These are phyloP conservation scores for Antechinus flavipes DNA, from an alignment of 2,113 vertebrate species.

Conservation along the genomic window DNA sequence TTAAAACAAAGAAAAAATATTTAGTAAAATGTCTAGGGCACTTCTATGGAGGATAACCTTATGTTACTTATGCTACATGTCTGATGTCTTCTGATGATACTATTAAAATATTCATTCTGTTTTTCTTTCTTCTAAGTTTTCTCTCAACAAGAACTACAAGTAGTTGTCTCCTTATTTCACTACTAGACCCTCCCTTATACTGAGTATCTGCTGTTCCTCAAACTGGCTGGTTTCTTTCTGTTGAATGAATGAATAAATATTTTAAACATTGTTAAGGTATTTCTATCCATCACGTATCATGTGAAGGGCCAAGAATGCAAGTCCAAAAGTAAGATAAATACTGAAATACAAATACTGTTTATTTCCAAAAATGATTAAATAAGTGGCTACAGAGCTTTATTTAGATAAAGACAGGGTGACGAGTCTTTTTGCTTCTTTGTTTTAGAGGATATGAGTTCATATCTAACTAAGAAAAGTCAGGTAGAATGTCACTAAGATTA, in stretches of 20 bases:
- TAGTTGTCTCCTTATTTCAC: neutral
- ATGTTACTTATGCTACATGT: neutral
- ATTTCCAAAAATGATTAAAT: neutral
- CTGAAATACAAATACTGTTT: neutral
- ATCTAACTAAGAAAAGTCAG: neutral
- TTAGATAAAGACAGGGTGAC: neutral
- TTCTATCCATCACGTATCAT: neutral
- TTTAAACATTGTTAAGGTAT: neutral
- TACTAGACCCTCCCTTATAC: neutral
- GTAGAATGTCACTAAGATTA: neutral
- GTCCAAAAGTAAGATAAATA: neutral
- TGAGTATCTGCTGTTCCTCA: neutral
- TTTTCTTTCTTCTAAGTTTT: neutral
- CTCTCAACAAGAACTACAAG: neutral
- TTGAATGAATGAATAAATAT: neutral
- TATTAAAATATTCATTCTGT: neutral
- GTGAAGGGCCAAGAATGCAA: neutral
- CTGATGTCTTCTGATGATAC: neutral
- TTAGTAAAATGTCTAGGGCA: neutral
- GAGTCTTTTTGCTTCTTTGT: neutral
- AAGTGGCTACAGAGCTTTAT: neutral
- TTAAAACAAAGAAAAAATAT: neutral
- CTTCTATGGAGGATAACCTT: neutral
- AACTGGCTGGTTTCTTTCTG: neutral
- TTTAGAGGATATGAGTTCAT: neutral